phyloP scores from a whole-genome alignment of 2,888 invertebrate genomes.

The Peribatodes rhomboidaria region DNA sequence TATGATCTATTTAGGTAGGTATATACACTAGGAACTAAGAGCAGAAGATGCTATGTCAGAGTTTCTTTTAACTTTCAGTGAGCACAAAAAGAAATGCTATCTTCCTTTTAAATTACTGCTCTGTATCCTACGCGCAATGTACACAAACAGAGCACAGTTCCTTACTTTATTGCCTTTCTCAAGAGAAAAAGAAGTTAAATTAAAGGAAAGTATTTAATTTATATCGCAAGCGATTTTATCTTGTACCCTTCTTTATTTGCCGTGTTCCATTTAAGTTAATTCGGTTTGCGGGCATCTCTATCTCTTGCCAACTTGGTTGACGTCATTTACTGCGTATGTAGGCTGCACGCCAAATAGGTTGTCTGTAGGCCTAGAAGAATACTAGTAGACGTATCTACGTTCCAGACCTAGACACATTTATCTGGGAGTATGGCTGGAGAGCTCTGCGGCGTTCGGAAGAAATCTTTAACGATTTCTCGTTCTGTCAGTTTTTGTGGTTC shows the following conservation, averaged over 20 bases:
- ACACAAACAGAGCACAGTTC: slow-evolving; percentile 31
- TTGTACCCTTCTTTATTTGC: slow-evolving; percentile 35
- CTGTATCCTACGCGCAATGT: slow-evolving; percentile 25
- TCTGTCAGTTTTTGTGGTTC: background rate
- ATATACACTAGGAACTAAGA: background rate
- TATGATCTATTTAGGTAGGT: background rate
- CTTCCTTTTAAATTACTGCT: slow-evolving; percentile 25
- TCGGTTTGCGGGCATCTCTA: slow-evolving; percentile 56
- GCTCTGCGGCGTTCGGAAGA: background rate
- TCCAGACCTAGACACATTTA: slow-evolving; percentile 20
- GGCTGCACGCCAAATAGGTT: slow-evolving; percentile 60
- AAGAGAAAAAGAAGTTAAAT: slow-evolving; percentile 37
- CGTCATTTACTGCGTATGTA: slow-evolving; percentile 67
- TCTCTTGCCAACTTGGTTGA: slow-evolving; percentile 65
- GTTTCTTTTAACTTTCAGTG: background rate
- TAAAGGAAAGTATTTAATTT: slow-evolving; percentile 37
- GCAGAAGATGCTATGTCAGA: too few species aligned
- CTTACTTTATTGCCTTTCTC: slow-evolving; percentile 35
- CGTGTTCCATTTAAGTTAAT: slow-evolving; percentile 55
- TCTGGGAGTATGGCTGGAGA: slow-evolving; percentile 2
- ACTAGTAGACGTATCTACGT: background rate
- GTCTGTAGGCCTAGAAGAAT: slow-evolving; percentile 44
- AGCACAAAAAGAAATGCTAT: slow-evolving; percentile 7
- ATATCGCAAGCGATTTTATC: slow-evolving; percentile 38
- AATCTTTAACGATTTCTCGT: background rate